phyloP scores from a whole-genome alignment of 2,797 vertebrate genomes.

The Mus caroli region DNA sequence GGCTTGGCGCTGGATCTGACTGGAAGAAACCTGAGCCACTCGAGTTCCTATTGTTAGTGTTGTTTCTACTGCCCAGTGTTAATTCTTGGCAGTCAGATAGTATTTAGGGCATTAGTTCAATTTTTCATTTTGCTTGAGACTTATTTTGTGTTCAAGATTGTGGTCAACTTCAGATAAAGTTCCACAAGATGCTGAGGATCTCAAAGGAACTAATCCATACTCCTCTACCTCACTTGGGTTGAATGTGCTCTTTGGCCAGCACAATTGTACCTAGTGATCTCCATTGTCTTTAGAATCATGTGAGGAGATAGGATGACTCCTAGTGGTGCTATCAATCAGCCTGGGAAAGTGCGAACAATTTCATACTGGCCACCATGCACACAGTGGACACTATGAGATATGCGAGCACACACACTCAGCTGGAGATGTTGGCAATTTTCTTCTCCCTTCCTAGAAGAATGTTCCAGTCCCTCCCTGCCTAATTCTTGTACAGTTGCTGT shows the following conservation, averaged over 20 bases:
- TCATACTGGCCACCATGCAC: neutral
- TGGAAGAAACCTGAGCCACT: no score
- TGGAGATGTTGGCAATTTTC: neutral
- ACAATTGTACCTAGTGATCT: neutral
- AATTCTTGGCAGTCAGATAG: neutral
- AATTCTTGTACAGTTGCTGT: neutral
- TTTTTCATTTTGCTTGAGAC: neutral
- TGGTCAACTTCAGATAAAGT: neutral
- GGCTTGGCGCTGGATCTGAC: no score
- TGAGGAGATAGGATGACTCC: neutral
- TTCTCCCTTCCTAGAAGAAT: neutral
- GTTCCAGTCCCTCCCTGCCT: neutral
- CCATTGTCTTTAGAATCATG: neutral
- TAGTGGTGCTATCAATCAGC: neutral
- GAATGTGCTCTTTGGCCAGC: neutral
- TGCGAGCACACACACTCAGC: no score
- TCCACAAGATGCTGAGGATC: neutral
- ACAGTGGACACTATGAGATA: neutral
- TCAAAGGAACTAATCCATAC: neutral
- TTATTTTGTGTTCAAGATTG: neutral
- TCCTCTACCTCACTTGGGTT: neutral
- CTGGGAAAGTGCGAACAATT: neutral
- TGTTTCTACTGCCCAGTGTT: neutral
- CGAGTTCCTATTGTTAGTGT: neutral
- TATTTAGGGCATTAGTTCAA: neutral